A percentile compares a stretch with the other conserved stretches of the same genome.
Conservation (phyloP, 2,797 vertebrate genomes). For the Sandelia bainsii region DNA sequence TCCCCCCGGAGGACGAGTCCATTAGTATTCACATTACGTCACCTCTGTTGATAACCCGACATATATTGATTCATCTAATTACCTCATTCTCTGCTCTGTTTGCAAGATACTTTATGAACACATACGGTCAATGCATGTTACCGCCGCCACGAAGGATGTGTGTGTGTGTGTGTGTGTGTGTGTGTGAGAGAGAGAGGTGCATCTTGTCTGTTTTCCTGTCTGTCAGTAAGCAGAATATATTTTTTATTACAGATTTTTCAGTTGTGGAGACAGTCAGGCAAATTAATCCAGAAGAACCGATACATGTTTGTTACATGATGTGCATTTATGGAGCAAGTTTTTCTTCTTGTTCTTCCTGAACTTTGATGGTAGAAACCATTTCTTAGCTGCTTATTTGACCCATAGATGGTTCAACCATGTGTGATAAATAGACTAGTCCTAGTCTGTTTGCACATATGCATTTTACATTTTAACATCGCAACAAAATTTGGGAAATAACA, state of each 20-base stretch:
- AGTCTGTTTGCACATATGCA: too few species aligned
- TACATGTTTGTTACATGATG: neutral
- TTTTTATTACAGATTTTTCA: neutral
- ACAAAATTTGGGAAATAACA: neutral
- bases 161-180: too few species aligned
- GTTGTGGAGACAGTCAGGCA: neutral
- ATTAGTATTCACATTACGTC: conserved; percentile 80
- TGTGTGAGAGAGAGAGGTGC: too few species aligned
- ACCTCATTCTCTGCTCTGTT: conserved; percentile 32
- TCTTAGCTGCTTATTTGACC: neutral
- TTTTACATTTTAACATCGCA: neutral
- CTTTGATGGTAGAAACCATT: neutral
- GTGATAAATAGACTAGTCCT: neutral
- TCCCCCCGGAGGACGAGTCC: conserved; percentile 61
- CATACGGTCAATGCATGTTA: neutral
- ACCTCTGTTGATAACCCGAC: conserved; percentile 76
- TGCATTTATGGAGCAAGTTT: neutral
- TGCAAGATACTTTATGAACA: neutral
- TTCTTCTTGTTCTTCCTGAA: neutral
- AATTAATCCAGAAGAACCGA: neutral
- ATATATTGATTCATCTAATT: conserved; percentile 72
- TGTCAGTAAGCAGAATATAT: neutral
- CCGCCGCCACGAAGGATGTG: neutral
- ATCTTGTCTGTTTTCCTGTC: neutral
- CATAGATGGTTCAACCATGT: neutral